phyloP scores from a whole-genome alignment of 2,888 invertebrate genomes.

The Dilophus febrilis region DNA sequence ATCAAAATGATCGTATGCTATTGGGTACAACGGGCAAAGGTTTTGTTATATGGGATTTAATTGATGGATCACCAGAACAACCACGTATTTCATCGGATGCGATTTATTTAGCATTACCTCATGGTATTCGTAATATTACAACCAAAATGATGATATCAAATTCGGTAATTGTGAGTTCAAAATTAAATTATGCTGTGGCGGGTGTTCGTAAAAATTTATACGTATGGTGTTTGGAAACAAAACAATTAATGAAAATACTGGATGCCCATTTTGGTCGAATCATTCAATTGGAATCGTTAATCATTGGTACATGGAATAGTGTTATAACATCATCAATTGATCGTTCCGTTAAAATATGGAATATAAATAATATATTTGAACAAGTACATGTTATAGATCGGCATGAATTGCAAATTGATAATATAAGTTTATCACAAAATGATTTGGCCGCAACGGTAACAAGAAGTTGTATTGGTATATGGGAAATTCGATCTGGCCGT shows the following conservation, averaged over 20 bases:
- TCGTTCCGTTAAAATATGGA: slow-evolving; percentile 96
- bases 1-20: slow-evolving; percentile 62
- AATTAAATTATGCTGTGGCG: slow-evolving; percentile 82
- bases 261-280: slow-evolving; percentile 96
- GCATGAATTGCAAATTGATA: slow-evolving; percentile 88
- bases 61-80: slow-evolving; percentile 33
- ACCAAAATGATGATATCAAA: slow-evolving; percentile 81
- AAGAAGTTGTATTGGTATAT: slow-evolving; percentile 85
- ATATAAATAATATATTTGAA: slow-evolving; percentile 96
- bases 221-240: slow-evolving; percentile 75
- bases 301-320: slow-evolving; percentile 79
- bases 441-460: slow-evolving; percentile 83
- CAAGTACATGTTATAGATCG: slow-evolving; percentile 91
- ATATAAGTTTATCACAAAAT: slow-evolving; percentile 66
- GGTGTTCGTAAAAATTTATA: slow-evolving; percentile 88
- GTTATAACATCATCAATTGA: slow-evolving; percentile 95
- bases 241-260: slow-evolving; percentile 71
- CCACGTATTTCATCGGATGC: slow-evolving; percentile 34
- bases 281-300: slow-evolving; percentile 75
- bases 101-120: slow-evolving; percentile 54
- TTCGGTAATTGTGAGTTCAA: slow-evolving; percentile 81
- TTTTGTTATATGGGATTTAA: slow-evolving; percentile 67
- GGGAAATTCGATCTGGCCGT: slow-evolving; percentile 76
- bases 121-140: slow-evolving; percentile 83
- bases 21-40: slow-evolving; percentile 73